Base-by-base conservation (phyloP, 2,888 invertebrate species). In the Colostygia pectinataria region DNA sequence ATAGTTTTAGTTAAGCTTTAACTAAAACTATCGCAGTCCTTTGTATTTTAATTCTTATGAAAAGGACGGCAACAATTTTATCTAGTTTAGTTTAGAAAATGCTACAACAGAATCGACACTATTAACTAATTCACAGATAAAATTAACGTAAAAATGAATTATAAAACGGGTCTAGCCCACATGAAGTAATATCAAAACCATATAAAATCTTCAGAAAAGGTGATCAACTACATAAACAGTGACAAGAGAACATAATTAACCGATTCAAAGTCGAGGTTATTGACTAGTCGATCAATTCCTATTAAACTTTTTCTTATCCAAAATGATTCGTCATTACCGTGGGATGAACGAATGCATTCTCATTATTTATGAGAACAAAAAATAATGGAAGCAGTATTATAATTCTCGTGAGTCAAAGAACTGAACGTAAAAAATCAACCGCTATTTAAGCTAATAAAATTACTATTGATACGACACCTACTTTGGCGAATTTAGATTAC, bases 351-450 rank as follows among this genome's bases (percentile, higher is more conserved):
- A 63, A 66, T 63, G 61, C 68, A 71, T 74, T 74, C 64, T 69
- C 72, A 76, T 77, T 75, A 73, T 62, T 57, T 66, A 72, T 67
- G 65, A 61, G 63, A 67, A 70, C 65, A 79, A 78, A 78, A 76
- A 76, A 71, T 57, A 69, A 65, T 63, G 65, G 65, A 59, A 32
- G 58, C 54, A 52, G 61, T 65, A 63, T 27, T 29, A 74, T 70
- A 68, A 69, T 74, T 68, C 56, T 64, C 61, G 71, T 77, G 76
- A 75, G 58, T 77, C 72, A 71, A 73, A 69, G 63, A 73, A 70
- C 74, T 61, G 70, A 60, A 61, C 65, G 68, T 72, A 77, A 74
- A 57, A 77, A 66, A 63, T 55, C 62, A 63, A 69, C 63, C 61
- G 65, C 64, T 66, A 64, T n/a, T n/a, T 63, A 59, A 62, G 59